A percentile compares a stretch with the other conserved stretches of the same genome.
These are phyloP conservation scores for Hiodon alosoides DNA, from an alignment of 2,113 vertebrate genomes.

Conservation along the genomic window DNA sequence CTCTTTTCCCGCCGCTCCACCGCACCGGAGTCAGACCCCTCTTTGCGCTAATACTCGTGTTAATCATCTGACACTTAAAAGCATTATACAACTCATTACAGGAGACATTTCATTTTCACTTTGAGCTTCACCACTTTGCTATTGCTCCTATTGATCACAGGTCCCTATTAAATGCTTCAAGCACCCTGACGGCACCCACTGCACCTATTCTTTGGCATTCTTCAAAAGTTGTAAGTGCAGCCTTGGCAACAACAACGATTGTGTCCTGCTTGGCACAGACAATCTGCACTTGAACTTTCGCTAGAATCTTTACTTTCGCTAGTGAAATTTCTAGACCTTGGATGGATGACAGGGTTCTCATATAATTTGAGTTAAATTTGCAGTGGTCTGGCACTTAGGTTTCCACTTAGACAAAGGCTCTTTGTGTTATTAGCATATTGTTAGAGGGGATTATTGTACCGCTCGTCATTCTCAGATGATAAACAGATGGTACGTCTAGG, in stretches of 20 bases:
- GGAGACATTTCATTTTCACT: slow-evolving; percentile 21
- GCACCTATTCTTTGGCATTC: slow-evolving; percentile 12
- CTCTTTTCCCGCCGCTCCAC: not conserved
- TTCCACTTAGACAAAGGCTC: not conserved
- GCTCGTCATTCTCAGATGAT: not conserved
- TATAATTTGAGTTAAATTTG: not conserved
- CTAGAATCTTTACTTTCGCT: not conserved
- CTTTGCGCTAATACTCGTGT: slow-evolving; percentile 22
- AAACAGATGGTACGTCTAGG: not conserved
- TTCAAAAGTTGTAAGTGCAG: slow-evolving; percentile 12
- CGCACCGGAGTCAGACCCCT: not conserved
- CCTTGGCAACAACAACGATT: not conserved
- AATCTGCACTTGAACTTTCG: not conserved
- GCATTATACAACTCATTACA: slow-evolving; percentile 25
- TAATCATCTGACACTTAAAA: slow-evolving; percentile 32
- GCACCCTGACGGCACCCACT: slow-evolving; percentile 12
- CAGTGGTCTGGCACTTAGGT: not conserved
- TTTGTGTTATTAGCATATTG: not conserved
- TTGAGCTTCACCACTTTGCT: not conserved
- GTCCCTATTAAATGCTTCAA: slow-evolving; percentile 21
- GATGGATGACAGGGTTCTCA: not conserved
- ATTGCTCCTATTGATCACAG: slow-evolving; percentile 12
- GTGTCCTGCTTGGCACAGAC: not conserved
- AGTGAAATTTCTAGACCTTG: not conserved
- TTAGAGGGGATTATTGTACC: not conserved